Evolutionary conservation across 1,140 invertebrate species (phyloP), one percentile per base, ranked within the genome.

Genomic region (Drusus annulatus): DNA sequence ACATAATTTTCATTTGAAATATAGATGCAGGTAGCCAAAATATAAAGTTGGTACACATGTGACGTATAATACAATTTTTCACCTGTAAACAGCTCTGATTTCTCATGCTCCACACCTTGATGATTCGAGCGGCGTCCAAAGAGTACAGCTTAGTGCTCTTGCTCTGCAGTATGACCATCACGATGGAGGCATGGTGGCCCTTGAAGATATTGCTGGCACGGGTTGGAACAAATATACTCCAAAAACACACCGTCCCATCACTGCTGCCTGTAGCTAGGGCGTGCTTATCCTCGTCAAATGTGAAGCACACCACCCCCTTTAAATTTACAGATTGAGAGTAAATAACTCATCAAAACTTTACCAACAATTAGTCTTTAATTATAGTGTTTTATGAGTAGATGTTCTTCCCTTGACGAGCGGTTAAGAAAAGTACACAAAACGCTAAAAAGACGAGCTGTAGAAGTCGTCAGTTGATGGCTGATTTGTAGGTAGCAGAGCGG

Each of bases 221-320:
- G 23, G 87, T 86, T 2, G 94, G 91, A 17, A 95, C 91, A 86
- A 95, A 95, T 0, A 94, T 91, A 86, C 94, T 94, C 95, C 95
- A 96, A 19, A 95, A 85, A 13, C 94, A 90, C 1, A 96, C 90
- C 56, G 91, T 85, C 84, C 93, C 93, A 86, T 96, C 94, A 0
- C 92, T 90, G 56, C 95, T 93, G 6, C 95, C 95, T 4, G 94
- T 94, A 62, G 91, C 92, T 36, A 95, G 83, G 56, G 92, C 87
- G 68, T 92, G 91, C 54, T 86, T 88, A 16, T 89, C 90, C 86
- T 91, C 91, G 54, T 90, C 88, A 77, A 92, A 88, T 80, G 87
- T 89, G 83, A 93, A 93, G 73, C 91, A 92, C 68, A 90, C 89
- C 1, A 91, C 89, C 13, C 92, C 92, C 89, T 91, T n/a, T 10